A percentile compares a stretch with the other conserved stretches of the same genome.
Evolutionary conservation across 92 coral and sea anemone genomes (phyloP).

Genomic region (Epizoanthus stellaris): DNA sequence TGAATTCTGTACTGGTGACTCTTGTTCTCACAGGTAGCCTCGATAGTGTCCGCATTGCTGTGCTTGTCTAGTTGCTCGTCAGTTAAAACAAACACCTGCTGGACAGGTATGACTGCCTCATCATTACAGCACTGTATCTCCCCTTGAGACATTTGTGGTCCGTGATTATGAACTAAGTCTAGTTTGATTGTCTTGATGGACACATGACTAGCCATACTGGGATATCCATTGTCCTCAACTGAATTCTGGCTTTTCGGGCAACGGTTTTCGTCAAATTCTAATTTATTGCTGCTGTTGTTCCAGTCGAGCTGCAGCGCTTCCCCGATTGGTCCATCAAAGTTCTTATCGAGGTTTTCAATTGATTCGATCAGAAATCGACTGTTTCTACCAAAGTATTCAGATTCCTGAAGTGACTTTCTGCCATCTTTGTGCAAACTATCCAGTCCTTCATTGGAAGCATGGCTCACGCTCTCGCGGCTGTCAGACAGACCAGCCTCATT

Average conservation of each 20-base stretch:
- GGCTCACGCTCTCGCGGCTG: constrained; percentile 6
- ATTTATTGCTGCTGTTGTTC: constrained; percentile 2
- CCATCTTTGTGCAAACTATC: not conserved
- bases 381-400: constrained; percentile 34
- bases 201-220: not conserved
- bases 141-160: not conserved
- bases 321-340: constrained; percentile 36
- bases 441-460: constrained; percentile 6
- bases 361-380: constrained; percentile 32
- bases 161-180: not conserved
- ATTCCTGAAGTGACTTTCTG: constrained; percentile 3
- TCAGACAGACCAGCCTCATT: constrained; percentile 25
- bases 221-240: not conserved
- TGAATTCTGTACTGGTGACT: constrained; percentile 46
- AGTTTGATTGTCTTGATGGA: constrained; percentile 26
- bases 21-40: not conserved
- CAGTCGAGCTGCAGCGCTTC: constrained; percentile 61
- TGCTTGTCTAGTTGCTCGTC: not conserved
- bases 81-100: constrained; percentile 30
- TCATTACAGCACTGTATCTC: not conserved
- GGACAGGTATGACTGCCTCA: constrained; percentile 3
- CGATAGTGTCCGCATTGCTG: not conserved
- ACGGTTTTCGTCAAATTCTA: not conserved
- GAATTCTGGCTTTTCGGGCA: not conserved
- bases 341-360: constrained; percentile 39